Percentiles rank a stretch among this genome's conserved stretches.
Evolutionary conservation across 1,140 invertebrate species (phyloP).

Genomic region (Trichogramma pretiosum): DNA sequence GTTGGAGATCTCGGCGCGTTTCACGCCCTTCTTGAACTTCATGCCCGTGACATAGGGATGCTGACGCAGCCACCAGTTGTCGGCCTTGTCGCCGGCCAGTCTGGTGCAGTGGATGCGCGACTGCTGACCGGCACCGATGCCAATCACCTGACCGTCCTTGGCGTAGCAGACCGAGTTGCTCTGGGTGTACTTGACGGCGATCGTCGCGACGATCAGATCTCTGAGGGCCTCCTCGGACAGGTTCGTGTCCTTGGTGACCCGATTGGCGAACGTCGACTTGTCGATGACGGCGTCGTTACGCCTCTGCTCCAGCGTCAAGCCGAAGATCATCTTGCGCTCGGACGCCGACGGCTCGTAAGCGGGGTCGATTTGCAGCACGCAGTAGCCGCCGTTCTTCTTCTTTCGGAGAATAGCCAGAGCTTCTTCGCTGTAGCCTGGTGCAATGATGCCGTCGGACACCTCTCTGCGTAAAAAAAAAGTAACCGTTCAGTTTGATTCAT

Average conservation of each 20-base stretch:
- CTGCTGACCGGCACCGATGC: constrained; percentile 96
- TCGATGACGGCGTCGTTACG: constrained; percentile 85
- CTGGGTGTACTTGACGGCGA: constrained; percentile 96
- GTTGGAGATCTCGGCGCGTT: constrained; percentile 89
- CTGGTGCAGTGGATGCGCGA: constrained; percentile 95
- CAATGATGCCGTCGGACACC: constrained; percentile 95
- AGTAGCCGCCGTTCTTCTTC: constrained; percentile 92
- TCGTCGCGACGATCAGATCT: constrained; percentile 91
- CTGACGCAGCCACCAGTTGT: constrained; percentile 95
- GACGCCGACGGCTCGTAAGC: constrained; percentile 69
- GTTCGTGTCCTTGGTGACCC: constrained; percentile 66
- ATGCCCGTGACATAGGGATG: constrained; percentile 80
- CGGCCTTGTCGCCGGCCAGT: constrained; percentile 94
- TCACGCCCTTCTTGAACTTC: constrained; percentile 83
- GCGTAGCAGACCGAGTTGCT: constrained; percentile 95
- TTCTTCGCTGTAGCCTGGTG: constrained; percentile 77
- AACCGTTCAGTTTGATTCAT: neutral
- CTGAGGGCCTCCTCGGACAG: constrained; percentile 68
- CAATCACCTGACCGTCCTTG: constrained; percentile 85
- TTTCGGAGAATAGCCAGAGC: constrained; percentile 86
- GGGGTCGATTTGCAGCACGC: constrained; percentile 88
- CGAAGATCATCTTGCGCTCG: constrained; percentile 84
- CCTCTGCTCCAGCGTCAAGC: constrained; percentile 84
- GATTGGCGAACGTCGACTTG: constrained; percentile 68
- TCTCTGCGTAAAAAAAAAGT: constrained; percentile 40